Evolutionary conservation across 1,140 invertebrate genomes (phyloP).

Genomic region (Protaetia brevitarsis): DNA sequence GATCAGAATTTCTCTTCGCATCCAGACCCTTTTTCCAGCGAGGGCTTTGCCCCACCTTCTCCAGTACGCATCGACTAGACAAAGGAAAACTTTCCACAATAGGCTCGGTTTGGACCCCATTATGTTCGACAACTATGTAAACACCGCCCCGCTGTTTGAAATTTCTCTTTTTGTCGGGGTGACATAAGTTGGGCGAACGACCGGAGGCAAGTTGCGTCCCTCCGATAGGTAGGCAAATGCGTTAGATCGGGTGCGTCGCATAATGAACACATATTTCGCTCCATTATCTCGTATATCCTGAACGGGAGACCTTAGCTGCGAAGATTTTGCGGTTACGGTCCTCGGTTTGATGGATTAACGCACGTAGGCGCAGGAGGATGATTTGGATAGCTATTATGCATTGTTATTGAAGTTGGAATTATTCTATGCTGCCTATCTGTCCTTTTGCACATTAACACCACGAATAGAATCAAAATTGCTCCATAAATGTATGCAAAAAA

Average conservation of each 20-base stretch:
- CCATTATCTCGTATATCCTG: background rate
- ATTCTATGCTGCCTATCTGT: no score
- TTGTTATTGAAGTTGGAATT: no score
- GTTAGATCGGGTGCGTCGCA: background rate
- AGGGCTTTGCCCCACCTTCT: background rate
- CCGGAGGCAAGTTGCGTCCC: background rate
- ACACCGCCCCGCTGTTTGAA: background rate
- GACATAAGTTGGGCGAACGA: background rate
- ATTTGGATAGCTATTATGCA: background rate
- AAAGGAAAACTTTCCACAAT: background rate
- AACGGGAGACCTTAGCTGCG: background rate
- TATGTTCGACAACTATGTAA: slow-evolving; percentile 12
- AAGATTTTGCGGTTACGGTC: background rate
- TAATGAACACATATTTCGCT: background rate
- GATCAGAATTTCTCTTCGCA: background rate
- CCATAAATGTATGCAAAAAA: no score
- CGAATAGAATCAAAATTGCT: no score
- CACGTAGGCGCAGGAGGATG: background rate
- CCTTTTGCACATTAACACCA: no score
- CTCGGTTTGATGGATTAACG: background rate
- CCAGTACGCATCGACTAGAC: background rate
- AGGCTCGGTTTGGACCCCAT: background rate
- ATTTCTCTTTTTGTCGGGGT: background rate
- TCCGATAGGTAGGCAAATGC: background rate
- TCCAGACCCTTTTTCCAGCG: background rate